Percentiles rank a stretch among this genome's conserved stretches.
These are phyloP conservation scores for Orbicella faveolata DNA, from an alignment of 64 coral and sea anemone species.

Conservation along the genomic window DNA sequence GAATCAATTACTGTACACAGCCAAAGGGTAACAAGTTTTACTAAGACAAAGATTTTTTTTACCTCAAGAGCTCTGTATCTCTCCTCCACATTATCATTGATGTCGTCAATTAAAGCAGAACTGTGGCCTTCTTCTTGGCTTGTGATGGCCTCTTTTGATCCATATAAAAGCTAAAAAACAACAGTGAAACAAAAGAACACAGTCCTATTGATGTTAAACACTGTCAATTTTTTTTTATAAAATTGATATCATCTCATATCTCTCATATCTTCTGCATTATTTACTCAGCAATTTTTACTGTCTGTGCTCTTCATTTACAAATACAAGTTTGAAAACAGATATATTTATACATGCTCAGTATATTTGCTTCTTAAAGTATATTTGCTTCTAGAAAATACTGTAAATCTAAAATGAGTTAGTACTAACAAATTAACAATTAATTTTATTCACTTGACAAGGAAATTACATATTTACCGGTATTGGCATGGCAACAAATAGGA, in stretches of 20 bases:
- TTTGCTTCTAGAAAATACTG: too few relatives aligned
- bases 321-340: too few relatives aligned
- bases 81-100: conserved; percentile 59
- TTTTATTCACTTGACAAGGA: neutral
- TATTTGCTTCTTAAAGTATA: too few relatives aligned
- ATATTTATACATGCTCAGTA: too few relatives aligned
- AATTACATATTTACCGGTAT: conserved; percentile 54
- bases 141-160: conserved; percentile 70
- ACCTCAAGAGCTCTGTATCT: conserved; percentile 76
- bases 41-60: neutral
- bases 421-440: neutral
- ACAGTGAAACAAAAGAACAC: too few relatives aligned
- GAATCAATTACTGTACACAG: neutral
- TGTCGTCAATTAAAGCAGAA: conserved; percentile 46
- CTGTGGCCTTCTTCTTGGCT: conserved; percentile 62
- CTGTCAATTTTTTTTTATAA: too few relatives aligned
- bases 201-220: too few relatives aligned
- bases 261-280: too few relatives aligned
- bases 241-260: too few relatives aligned
- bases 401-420: neutral
- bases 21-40: neutral
- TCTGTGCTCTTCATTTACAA: too few relatives aligned
- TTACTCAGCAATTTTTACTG: too few relatives aligned
- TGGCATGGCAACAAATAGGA: conserved; percentile 79
- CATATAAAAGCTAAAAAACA: conserved; percentile 62